These are phyloP conservation scores for Rachycentron canadum DNA, from an alignment of 2,797 vertebrate genomes.

Conservation along the genomic window DNA sequence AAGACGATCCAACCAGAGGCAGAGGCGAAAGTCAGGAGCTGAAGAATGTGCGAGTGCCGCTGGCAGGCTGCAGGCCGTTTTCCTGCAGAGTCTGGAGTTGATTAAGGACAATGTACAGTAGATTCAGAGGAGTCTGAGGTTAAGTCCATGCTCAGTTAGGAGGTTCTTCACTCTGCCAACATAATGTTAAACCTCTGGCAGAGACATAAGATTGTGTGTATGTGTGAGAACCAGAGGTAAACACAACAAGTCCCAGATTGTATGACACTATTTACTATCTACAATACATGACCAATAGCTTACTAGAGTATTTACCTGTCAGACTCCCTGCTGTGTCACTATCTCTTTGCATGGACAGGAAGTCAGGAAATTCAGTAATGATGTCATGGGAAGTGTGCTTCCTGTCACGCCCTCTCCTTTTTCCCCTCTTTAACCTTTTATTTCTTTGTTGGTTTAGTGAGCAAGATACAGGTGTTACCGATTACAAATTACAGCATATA, in stretches of 20 bases:
- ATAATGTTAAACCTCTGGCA: slow-evolving; percentile 15
- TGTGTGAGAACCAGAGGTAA: neutral
- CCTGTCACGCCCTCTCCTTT: slow-evolving; percentile 53
- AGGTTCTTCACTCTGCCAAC: slow-evolving; percentile 18
- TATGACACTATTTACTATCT: neutral
- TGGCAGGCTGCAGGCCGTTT: slow-evolving; percentile 32
- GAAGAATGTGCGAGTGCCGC: slow-evolving; percentile 33
- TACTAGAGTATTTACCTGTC: neutral
- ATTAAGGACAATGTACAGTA: slow-evolving; percentile 39
- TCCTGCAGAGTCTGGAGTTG: slow-evolving; percentile 39
- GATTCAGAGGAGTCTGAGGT: slow-evolving; percentile 48
- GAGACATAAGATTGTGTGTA: neutral
- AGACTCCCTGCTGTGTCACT: slow-evolving; percentile 33
- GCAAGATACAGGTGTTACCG: slow-evolving; percentile 73
- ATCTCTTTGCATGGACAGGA: slow-evolving; percentile 43
- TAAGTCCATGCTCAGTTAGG: slow-evolving; percentile 13
- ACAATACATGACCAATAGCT: neutral
- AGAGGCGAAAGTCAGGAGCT: slow-evolving; percentile 20
- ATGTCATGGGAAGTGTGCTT: slow-evolving; percentile 74
- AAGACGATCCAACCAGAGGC: neutral
- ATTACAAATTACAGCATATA: neutral
- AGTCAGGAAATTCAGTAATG: slow-evolving; percentile 59
- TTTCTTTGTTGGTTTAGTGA: slow-evolving; percentile 26
- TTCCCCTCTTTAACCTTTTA: slow-evolving; percentile 34
- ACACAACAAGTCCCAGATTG: neutral